These are phyloP conservation scores for Rhabdomys dilectus DNA, from an alignment of 2,113 vertebrate species.

Conservation along the genomic window DNA sequence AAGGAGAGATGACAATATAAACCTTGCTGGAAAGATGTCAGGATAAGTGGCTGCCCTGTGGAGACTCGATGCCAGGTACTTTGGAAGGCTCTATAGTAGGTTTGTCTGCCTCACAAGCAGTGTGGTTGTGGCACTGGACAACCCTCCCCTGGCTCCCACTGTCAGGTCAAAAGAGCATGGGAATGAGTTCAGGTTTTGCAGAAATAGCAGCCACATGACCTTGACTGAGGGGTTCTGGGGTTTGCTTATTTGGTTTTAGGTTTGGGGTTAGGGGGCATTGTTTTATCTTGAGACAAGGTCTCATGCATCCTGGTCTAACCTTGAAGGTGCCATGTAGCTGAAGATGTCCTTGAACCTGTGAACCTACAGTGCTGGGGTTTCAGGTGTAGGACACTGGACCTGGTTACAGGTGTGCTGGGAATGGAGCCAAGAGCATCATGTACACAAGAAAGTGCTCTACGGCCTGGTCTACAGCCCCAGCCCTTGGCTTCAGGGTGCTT, in stretches of 20 bases:
- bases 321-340: background rate
- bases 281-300: background rate
- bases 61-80: background rate
- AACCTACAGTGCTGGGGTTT: background rate
- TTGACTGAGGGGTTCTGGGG: background rate
- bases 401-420: background rate
- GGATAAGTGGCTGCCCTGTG: background rate
- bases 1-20: background rate
- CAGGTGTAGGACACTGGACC: too few relatives aligned
- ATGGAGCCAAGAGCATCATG: background rate
- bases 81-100: background rate
- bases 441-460: background rate
- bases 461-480: background rate
- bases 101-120: background rate
- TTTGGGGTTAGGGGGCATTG: background rate
- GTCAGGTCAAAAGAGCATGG: background rate
- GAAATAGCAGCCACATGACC: background rate
- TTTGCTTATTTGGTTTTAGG: background rate
- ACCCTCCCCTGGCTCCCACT: background rate
- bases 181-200: background rate
- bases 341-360: background rate
- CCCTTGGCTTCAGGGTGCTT: background rate
- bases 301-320: background rate
- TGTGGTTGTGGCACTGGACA: accelerated
- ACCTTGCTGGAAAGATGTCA: background rate